These are phyloP conservation scores for Dryomyza anilis DNA, from an alignment of 2,888 invertebrate species.

Conservation along the genomic window DNA sequence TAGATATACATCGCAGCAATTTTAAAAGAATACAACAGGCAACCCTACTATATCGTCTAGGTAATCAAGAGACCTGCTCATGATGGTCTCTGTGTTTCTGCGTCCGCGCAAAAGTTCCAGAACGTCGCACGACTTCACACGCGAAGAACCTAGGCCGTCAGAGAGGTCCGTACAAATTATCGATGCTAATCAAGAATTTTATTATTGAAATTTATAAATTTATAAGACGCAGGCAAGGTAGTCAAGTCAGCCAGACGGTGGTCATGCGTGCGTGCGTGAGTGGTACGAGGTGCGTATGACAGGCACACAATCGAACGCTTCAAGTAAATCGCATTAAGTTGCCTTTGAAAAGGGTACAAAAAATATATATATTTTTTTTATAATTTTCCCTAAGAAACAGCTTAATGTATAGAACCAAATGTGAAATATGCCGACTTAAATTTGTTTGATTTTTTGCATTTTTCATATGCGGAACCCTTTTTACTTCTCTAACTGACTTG, in stretches of 20 bases:
- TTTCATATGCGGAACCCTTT: too few relatives aligned
- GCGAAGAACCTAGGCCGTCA: neutral
- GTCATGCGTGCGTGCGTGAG: neutral
- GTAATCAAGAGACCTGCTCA: too few relatives aligned
- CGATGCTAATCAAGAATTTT: slow-evolving; percentile 30
- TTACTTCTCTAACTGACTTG: neutral
- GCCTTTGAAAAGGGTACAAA: neutral
- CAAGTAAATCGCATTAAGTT: slow-evolving; percentile 5
- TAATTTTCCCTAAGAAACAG: too few relatives aligned
- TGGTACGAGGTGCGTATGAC: slow-evolving; percentile 1
- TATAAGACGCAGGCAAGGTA: too few relatives aligned
- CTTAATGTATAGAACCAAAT: too few relatives aligned
- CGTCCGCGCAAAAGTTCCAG: neutral
- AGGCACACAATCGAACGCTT: slow-evolving; percentile 15
- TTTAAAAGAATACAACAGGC: neutral
- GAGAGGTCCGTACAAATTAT: slow-evolving; percentile 10
- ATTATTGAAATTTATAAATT: slow-evolving; percentile 29
- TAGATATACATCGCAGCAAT: too few relatives aligned
- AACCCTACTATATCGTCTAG: too few relatives aligned
- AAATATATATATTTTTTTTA: too few relatives aligned
- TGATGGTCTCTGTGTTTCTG: too few relatives aligned
- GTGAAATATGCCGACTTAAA: too few relatives aligned
- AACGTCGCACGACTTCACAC: neutral
- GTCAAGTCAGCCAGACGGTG: too few relatives aligned
- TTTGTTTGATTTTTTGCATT: too few relatives aligned